Conservation (phyloP, 2,797 vertebrate genomes). For the Odontamblyopus lacepedii region DNA sequence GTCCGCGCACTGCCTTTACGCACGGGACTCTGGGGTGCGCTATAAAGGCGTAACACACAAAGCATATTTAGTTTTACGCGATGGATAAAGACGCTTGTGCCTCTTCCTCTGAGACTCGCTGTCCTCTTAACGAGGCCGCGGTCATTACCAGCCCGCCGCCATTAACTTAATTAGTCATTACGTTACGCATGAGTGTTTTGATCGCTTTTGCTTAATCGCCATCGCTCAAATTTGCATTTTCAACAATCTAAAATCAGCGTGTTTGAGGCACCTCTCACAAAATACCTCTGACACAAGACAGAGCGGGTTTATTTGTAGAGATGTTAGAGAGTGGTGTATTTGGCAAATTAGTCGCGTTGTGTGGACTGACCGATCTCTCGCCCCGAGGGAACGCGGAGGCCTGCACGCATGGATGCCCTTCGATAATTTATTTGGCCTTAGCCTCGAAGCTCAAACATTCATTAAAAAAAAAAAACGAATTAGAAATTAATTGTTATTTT, state of each 20-base stretch:
- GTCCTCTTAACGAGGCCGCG: slow-evolving; percentile 77
- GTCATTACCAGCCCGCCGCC: slow-evolving; percentile 68
- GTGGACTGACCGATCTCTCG: neutral
- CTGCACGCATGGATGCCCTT: neutral
- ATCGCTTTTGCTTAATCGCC: slow-evolving; percentile 44
- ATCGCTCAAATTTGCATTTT: neutral
- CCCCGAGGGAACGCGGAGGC: neutral
- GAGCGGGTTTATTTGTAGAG: no score
- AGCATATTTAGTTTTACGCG: slow-evolving; percentile 5
- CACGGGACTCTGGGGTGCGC: slow-evolving; percentile 2
- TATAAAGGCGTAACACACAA: neutral
- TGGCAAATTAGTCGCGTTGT: neutral
- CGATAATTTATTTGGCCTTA: neutral
- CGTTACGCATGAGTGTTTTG: slow-evolving; percentile 67
- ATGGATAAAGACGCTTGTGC: neutral
- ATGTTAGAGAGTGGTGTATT: neutral
- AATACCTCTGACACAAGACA: neutral
- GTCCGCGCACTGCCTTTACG: no score
- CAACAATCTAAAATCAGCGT: neutral
- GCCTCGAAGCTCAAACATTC: neutral
- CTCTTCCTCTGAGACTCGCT: slow-evolving; percentile 33
- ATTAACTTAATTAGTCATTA: slow-evolving; percentile 77
- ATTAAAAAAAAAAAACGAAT: neutral
- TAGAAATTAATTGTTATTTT: neutral
- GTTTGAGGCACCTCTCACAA: neutral